These are phyloP conservation scores for Lathronympha strigana DNA, from an alignment of 2,888 invertebrate species.

Conservation along the genomic window DNA sequence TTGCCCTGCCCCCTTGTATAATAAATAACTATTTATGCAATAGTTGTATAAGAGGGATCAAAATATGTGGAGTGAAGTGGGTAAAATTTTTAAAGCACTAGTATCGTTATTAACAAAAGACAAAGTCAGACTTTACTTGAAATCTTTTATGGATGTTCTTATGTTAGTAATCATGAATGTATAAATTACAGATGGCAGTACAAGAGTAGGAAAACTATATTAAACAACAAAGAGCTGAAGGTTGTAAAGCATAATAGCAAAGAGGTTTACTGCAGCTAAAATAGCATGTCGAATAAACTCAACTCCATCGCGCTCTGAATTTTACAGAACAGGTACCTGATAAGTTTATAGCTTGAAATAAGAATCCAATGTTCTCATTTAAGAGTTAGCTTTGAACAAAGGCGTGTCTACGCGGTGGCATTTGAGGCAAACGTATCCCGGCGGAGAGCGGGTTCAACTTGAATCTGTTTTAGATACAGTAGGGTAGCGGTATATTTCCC, in stretches of 20 bases:
- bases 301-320: conserved; percentile 6
- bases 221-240: neutral
- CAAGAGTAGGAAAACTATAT: no score
- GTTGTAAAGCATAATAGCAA: neutral
- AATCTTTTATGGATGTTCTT: no score
- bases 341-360: conserved; percentile 29
- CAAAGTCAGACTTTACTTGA: no score
- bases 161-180: no score
- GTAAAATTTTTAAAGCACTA: no score
- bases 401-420: conserved; percentile 39
- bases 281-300: neutral
- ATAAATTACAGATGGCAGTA: no score
- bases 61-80: no score
- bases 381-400: conserved; percentile 42
- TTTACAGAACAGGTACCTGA: conserved; percentile 25
- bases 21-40: neutral
- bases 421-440: conserved; percentile 36
- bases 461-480: conserved; percentile 18
- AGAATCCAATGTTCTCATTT: conserved; percentile 40
- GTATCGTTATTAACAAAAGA: no score
- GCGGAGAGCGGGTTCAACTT: conserved; percentile 24
- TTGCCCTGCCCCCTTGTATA: neutral
- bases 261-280: neutral
- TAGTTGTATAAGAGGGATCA: no score
- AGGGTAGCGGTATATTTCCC: neutral